Evolutionary conservation across 2,888 invertebrate species (phyloP).

Genomic region (Acrobeloides nanus): DNA sequence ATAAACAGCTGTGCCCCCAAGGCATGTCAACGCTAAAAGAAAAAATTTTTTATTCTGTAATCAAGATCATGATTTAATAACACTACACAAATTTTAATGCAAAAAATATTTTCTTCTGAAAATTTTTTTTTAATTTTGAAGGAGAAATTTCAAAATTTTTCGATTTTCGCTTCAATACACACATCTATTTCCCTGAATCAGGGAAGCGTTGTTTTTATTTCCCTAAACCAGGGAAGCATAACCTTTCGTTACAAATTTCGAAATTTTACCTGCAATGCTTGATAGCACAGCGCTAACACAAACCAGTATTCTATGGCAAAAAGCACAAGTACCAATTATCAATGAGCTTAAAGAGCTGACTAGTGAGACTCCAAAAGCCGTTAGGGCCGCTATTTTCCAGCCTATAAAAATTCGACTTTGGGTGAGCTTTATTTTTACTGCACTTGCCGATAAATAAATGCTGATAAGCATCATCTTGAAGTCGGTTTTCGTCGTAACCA

Average conservation of each 20-base stretch:
- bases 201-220: too few relatives aligned
- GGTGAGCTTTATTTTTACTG: background rate
- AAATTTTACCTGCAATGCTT: conserved; percentile 34
- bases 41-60: background rate
- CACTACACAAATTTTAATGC: too few relatives aligned
- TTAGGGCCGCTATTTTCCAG: conserved; percentile 49
- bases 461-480: conserved; percentile 51
- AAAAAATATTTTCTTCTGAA: too few relatives aligned
- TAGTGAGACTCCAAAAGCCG: conserved; percentile 36
- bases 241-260: too few relatives aligned
- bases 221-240: too few relatives aligned
- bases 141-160: too few relatives aligned
- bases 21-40: conserved; percentile 31
- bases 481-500: conserved; percentile 51
- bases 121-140: too few relatives aligned
- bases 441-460: conserved; percentile 46
- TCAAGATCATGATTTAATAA: too few relatives aligned
- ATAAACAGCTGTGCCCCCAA: conserved; percentile 37
- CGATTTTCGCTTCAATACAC: too few relatives aligned
- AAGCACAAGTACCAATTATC: conserved; percentile 32
- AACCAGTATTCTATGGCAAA: conserved; percentile 30
- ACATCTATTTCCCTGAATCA: too few relatives aligned
- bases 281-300: conserved; percentile 41
- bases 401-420: conserved; percentile 25
- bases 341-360: conserved; percentile 27